Evolutionary conservation across 1,140 invertebrate species (phyloP).

Genomic region (Atta texana): DNA sequence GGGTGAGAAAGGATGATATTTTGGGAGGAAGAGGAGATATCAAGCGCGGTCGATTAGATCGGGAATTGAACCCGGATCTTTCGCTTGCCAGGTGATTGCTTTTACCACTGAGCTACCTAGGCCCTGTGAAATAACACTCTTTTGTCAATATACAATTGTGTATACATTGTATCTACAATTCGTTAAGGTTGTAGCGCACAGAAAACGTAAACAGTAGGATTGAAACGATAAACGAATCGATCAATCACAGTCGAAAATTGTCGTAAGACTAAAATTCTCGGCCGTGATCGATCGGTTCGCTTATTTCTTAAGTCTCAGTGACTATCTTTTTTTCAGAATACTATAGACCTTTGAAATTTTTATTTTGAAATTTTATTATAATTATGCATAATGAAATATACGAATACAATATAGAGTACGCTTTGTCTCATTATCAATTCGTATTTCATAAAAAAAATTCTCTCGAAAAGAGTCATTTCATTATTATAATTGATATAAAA

Average conservation of each 20-base stretch:
- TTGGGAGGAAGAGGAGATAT: background rate
- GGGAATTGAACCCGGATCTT: slow-evolving; percentile 15
- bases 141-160: background rate
- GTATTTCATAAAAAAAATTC: background rate
- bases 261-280: background rate
- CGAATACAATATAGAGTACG: background rate
- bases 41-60: background rate
- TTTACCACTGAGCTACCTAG: slow-evolving; percentile 10
- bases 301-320: background rate
- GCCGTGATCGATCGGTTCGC: background rate
- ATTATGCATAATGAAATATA: background rate
- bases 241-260: background rate
- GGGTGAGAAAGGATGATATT: background rate
- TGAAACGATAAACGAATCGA: background rate
- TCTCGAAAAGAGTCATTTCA: slow-evolving; percentile 9
- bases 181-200: background rate
- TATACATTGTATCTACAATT: background rate
- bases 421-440: background rate
- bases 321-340: background rate
- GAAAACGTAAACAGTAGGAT: background rate
- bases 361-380: background rate
- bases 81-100: slow-evolving; percentile 1
- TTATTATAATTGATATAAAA: background rate
- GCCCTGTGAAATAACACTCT: background rate
- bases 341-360: background rate